Evolutionary conservation across 2,113 vertebrate species (phyloP).

Genomic region (Oceanites oceanicus): DNA sequence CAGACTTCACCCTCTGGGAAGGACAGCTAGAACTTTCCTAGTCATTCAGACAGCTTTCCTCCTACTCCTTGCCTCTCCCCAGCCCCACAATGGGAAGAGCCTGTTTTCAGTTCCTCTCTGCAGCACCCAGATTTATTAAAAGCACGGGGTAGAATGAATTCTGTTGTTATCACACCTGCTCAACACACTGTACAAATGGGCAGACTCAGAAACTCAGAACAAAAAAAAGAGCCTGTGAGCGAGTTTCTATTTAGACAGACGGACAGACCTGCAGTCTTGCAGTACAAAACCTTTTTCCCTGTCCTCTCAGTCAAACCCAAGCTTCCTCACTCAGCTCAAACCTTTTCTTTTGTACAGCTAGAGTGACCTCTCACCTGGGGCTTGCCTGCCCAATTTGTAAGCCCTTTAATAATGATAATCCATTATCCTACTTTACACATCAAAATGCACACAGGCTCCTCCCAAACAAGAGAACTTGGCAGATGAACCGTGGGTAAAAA

Average conservation of each 20-base stretch:
- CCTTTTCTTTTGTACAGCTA: background rate
- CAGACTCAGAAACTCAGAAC: background rate
- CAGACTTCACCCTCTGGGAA: background rate
- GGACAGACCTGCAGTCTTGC: background rate
- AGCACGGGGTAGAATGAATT: accelerated
- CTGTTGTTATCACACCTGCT: background rate
- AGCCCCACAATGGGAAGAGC: background rate
- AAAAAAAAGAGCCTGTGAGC: background rate
- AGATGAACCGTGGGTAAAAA: background rate
- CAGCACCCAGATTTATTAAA: background rate
- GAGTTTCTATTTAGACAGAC: background rate
- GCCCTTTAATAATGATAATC: conserved; percentile 22
- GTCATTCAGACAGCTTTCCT: background rate
- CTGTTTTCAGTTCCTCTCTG: background rate
- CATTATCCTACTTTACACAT: conserved; percentile 36
- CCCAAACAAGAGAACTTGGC: background rate
- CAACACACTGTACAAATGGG: background rate
- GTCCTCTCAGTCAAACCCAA: background rate
- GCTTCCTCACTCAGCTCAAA: background rate
- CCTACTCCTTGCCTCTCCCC: background rate
- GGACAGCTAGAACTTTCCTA: background rate
- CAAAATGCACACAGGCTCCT: conserved; percentile 22
- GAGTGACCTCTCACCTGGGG: conserved; percentile 22
- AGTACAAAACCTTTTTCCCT: background rate
- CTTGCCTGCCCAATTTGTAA: conserved; percentile 35